A percentile compares a stretch with the other conserved stretches of the same genome.
Evolutionary conservation across 2,797 vertebrate species (phyloP).

Genomic region (Eidolon dupreanum): DNA sequence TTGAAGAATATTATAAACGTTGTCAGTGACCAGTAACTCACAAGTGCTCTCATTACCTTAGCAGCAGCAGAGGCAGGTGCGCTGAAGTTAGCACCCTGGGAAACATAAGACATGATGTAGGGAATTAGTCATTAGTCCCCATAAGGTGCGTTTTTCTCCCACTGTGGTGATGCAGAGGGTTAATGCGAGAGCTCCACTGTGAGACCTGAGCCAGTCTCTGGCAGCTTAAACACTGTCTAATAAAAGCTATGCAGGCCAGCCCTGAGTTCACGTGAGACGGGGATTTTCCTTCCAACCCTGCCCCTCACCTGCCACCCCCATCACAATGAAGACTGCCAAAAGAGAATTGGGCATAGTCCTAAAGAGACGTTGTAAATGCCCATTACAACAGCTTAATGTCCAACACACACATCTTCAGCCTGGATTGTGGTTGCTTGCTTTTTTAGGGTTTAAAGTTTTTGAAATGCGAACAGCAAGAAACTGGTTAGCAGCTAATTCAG

Average conservation of each 20-base stretch:
- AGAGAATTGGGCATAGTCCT: not conserved
- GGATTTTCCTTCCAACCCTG: slow-evolving; percentile 28
- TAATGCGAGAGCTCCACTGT: slow-evolving; percentile 46
- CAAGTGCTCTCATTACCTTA: slow-evolving; percentile 76
- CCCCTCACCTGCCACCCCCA: not conserved
- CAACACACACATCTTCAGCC: not conserved
- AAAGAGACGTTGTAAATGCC: not conserved
- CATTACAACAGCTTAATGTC: not conserved
- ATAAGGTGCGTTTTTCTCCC: slow-evolving; percentile 61
- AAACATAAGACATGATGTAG: slow-evolving; percentile 80
- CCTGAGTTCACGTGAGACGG: not conserved
- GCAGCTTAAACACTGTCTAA: slow-evolving; percentile 53
- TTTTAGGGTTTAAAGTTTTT: not conserved
- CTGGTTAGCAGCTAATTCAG: not conserved
- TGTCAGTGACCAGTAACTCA: slow-evolving; percentile 79
- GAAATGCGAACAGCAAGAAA: not conserved
- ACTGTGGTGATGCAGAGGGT: slow-evolving; percentile 57
- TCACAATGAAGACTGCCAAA: not conserved
- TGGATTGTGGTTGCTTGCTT: not conserved
- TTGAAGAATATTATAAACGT: slow-evolving; percentile 75
- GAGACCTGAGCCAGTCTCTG: slow-evolving; percentile 28
- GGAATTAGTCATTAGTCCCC: slow-evolving; percentile 80
- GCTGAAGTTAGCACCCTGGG: slow-evolving; percentile 79
- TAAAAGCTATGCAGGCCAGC: slow-evolving; percentile 33
- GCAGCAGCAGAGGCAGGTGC: slow-evolving; percentile 74